Base-by-base conservation (phyloP, 2,113 vertebrate genomes). In the Mellivora capensis region DNA sequence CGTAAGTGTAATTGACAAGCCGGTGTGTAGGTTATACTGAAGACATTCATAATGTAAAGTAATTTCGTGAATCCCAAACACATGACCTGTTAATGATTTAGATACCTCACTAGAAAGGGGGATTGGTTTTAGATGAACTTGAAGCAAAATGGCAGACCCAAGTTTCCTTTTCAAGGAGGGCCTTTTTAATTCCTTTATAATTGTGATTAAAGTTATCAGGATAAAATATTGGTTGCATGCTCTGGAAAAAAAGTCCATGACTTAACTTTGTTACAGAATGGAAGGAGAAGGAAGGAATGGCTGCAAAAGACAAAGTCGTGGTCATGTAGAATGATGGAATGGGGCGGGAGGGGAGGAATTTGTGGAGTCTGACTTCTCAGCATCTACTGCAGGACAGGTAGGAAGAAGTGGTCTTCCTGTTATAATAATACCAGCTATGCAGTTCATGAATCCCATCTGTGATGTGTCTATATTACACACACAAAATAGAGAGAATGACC, bases 241-340 rank as follows among this genome's bases (percentile, higher is more conserved):
- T 77, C 15, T 74, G 2, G 2, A 7, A n/a, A 23, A 29, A 25
- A 1, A n/a, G 31, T 3, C 3, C 10, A 34, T 23, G 31, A 47
- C 21, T 72, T 90, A 23, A 69, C 12, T 93, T 72, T 25, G 29
- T 72, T 44, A 67, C 47, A 23, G 7, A 52, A 7, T 61, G 5
- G 27, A 74, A 31, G 54, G 3, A 72, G n/a, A 79, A 67, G 39
- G 39, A 59, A 83, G 61, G 21, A 67, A 69, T 2, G 29, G 34
- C 15, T 91, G 37, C 10, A 54, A 59, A 44, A 72, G 31, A 69
- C 14, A 57, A 20, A 29, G 72, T 17, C 13, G 34, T 85, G 54
- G 25, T 74, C 21, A 1, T 64, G 12, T 5, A 3, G 4, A 1
- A 1, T 5, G 6, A 13, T 44, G 6, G 42, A 27, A 77, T 31